Percentiles rank a stretch among this genome's conserved stretches.
Conservation (phyloP, 2,888 invertebrate species). For the Diabrotica balteata region DNA sequence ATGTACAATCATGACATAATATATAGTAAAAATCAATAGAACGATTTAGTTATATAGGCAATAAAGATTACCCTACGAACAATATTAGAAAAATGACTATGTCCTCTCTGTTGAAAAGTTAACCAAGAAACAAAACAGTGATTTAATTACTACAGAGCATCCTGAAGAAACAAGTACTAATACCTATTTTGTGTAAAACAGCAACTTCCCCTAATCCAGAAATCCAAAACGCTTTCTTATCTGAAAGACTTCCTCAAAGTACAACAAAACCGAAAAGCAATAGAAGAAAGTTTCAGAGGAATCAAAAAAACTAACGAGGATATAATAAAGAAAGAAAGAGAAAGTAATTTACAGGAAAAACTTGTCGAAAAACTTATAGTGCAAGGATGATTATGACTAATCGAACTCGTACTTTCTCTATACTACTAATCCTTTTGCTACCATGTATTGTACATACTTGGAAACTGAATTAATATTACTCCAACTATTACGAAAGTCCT, state of each 20-base stretch:
- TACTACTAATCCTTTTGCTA: slow-evolving; percentile 26
- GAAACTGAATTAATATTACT: slow-evolving; percentile 15
- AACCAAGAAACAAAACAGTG: no score
- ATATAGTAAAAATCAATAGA: no score
- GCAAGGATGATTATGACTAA: slow-evolving; percentile 39
- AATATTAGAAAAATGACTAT: no score
- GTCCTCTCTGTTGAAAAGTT: no score
- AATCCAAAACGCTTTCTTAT: slow-evolving; percentile 17
- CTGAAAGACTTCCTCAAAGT: slow-evolving; percentile 11
- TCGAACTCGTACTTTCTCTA: slow-evolving; percentile 31
- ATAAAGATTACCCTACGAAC: no score
- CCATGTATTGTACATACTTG: background rate
- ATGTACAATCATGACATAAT: no score
- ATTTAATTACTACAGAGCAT: background rate
- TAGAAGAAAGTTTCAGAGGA: slow-evolving; percentile 14
- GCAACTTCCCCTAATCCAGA: slow-evolving; percentile 5
- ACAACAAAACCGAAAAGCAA: slow-evolving; percentile 19
- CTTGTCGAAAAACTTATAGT: slow-evolving; percentile 32
- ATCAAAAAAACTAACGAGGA: slow-evolving; percentile 20
- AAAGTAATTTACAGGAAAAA: slow-evolving; percentile 31
- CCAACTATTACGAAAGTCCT: slow-evolving; percentile 25
- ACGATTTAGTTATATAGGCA: no score
- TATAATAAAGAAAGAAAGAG: slow-evolving; percentile 23
- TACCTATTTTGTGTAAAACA: background rate
- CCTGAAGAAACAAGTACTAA: slow-evolving; percentile 3